Conservation (phyloP, 2,888 invertebrate genomes). For the Tuberolachnus salignus region DNA sequence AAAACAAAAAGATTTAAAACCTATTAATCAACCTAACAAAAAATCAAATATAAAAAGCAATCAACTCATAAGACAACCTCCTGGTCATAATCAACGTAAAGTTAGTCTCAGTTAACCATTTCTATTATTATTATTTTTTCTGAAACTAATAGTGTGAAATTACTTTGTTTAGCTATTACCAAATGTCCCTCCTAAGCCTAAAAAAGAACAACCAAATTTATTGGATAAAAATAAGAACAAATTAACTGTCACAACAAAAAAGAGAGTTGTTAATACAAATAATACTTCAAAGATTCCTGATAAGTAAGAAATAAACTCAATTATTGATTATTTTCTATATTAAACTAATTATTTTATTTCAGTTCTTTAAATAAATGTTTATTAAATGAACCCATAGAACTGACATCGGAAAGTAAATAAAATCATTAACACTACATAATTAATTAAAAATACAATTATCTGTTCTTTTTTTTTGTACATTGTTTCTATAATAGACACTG, state of each 20-base stretch:
- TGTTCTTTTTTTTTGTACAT: background rate
- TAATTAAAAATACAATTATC: background rate
- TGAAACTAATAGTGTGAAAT: too few species aligned
- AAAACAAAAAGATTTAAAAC: background rate
- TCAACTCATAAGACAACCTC: background rate
- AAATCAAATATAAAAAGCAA: background rate
- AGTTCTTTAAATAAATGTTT: background rate
- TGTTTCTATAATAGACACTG: background rate
- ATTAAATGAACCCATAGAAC: background rate
- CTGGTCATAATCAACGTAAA: too few species aligned
- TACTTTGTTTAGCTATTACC: too few species aligned
- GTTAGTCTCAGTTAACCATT: too few species aligned
- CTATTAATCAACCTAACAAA: background rate
- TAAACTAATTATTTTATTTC: background rate
- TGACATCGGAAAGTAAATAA: constrained; percentile 4
- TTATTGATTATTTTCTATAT: background rate
- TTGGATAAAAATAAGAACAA: background rate
- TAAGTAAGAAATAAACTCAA: background rate
- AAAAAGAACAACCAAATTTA: constrained; percentile 6
- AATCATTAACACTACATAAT: too few species aligned
- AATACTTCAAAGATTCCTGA: background rate
- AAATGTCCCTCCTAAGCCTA: too few species aligned
- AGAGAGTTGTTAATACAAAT: background rate
- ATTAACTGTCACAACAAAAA: background rate
- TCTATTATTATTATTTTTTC: too few species aligned